phyloP scores from a whole-genome alignment of 2,797 vertebrate species.

The Cetoscarus ocellatus region DNA sequence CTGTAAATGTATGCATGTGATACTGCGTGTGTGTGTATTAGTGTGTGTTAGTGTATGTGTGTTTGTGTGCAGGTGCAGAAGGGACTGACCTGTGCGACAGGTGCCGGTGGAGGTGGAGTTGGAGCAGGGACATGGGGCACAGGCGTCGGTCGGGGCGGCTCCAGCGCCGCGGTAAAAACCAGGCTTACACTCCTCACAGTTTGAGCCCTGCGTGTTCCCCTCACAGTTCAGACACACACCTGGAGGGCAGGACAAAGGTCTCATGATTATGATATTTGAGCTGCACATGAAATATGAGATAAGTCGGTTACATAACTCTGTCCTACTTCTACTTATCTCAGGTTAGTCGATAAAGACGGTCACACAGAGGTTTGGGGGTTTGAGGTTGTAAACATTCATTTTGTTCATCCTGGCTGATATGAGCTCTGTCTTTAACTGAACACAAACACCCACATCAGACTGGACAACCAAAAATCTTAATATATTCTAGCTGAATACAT shows the following conservation, averaged over 20 bases:
- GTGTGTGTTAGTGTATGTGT: too few species aligned
- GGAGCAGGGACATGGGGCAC: constrained; percentile 91
- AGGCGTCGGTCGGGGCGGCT: constrained; percentile 66
- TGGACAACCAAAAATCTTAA: too few species aligned
- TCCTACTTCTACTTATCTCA: neutral
- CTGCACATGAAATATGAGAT: neutral
- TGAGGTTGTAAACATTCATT: neutral
- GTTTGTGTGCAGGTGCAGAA: neutral
- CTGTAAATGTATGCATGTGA: too few species aligned
- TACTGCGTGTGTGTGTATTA: too few species aligned
- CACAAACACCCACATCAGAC: too few species aligned
- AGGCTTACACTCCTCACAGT: constrained; percentile 92
- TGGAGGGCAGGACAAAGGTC: constrained; percentile 59
- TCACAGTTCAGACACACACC: constrained; percentile 91
- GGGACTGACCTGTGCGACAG: constrained; percentile 89
- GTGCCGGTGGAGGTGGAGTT: constrained; percentile 88
- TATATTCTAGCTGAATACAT: too few species aligned
- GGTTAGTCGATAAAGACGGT: neutral
- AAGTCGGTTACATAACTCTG: neutral
- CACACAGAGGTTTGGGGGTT: neutral
- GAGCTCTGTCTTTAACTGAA: too few species aligned
- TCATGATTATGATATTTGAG: constrained; percentile 18
- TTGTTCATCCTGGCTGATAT: too few species aligned
- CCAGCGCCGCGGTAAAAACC: constrained; percentile 82
- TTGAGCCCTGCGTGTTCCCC: constrained; percentile 88